Evolutionary conservation across 2,113 vertebrate genomes (phyloP).

Genomic region (Pseudonaja textilis): DNA sequence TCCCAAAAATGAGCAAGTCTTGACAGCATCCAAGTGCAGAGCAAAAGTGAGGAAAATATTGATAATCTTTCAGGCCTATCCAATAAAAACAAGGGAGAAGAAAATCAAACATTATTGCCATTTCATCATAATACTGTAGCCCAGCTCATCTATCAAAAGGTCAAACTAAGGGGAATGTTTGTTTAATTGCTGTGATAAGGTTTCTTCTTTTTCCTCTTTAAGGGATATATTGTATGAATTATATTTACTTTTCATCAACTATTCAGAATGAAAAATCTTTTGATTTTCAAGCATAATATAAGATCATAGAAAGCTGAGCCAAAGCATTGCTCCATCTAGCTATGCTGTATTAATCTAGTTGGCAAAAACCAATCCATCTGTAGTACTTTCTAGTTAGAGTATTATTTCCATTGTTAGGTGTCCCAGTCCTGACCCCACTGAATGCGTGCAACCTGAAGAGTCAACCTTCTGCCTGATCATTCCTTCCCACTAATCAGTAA

Average conservation of each 20-base stretch:
- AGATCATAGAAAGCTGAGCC: background rate
- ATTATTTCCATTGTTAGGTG: background rate
- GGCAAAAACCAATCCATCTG: background rate
- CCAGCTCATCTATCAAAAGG: slow-evolving; percentile 30
- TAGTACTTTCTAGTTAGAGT: background rate
- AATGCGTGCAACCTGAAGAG: background rate
- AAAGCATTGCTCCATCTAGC: background rate
- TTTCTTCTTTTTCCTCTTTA: background rate
- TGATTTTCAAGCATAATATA: background rate
- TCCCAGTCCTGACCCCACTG: background rate
- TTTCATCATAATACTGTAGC: background rate
- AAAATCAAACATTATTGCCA: slow-evolving; percentile 55
- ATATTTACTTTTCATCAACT: background rate
- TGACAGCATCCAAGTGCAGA: slow-evolving; percentile 21
- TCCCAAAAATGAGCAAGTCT: slow-evolving; percentile 26
- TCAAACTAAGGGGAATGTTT: slow-evolving; percentile 34
- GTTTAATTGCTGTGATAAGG: slow-evolving; percentile 14
- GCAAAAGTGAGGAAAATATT: slow-evolving; percentile 49
- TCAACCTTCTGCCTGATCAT: background rate
- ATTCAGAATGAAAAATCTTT: background rate
- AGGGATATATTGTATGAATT: background rate
- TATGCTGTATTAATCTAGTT: background rate
- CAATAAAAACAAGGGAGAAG: slow-evolving; percentile 48
- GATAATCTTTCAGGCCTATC: slow-evolving; percentile 54
- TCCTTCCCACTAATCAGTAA: background rate